Evolutionary conservation across 2,113 vertebrate species (phyloP).

Genomic region (Elaphurus davidianus): DNA sequence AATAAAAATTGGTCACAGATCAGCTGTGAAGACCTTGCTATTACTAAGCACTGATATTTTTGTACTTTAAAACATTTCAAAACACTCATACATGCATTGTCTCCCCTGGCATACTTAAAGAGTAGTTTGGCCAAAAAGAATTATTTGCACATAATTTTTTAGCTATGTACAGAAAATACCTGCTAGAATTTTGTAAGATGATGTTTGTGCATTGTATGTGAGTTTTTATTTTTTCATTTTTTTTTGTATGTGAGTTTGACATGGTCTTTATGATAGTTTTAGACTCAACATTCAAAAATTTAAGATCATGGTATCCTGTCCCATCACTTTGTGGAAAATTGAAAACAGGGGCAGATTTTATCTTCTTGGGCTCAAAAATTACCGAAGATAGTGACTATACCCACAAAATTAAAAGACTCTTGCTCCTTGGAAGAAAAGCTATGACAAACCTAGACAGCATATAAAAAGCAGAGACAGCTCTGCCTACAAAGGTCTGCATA

Average conservation of each 20-base stretch:
- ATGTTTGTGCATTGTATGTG: rapidly evolving
- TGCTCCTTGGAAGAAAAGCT: not conserved
- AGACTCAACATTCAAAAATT: not conserved
- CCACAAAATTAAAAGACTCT: not conserved
- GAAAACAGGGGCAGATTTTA: not conserved
- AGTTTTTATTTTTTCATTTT: not conserved
- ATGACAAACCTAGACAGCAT: not conserved
- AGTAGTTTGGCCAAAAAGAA: not conserved
- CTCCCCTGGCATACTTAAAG: not conserved
- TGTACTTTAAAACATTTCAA: not conserved
- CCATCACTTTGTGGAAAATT: not conserved
- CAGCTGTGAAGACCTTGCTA: not conserved
- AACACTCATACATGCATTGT: not conserved
- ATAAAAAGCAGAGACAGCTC: not conserved
- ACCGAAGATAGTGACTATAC: not conserved
- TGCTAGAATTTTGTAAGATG: not conserved
- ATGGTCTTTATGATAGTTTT: rapidly evolving
- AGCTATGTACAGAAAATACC: not conserved
- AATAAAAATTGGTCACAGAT: not conserved
- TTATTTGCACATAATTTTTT: not conserved
- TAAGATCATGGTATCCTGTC: not conserved
- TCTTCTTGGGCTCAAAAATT: not conserved
- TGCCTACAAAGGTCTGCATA: not conserved
- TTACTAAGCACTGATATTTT: not conserved
- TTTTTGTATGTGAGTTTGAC: not conserved